Conservation (phyloP, 2,888 invertebrate genomes). For the Prosopocoilus inquinatus region DNA sequence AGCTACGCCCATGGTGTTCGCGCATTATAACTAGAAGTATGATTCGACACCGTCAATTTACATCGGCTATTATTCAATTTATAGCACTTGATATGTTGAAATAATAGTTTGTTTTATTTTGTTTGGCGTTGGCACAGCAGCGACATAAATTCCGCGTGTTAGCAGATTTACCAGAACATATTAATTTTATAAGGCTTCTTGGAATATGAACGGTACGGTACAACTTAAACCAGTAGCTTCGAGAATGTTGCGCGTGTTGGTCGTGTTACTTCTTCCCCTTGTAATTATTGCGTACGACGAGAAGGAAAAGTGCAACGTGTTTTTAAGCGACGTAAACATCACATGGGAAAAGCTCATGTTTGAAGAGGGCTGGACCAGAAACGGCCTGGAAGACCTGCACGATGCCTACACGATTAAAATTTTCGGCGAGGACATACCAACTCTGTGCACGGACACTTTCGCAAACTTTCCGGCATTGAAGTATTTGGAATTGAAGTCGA, state of each 20-base stretch:
- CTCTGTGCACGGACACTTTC: constrained; percentile 8
- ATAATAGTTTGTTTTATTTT: too few relatives aligned
- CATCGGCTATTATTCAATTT: too few relatives aligned
- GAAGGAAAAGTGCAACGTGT: constrained; percentile 2
- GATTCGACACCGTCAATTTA: too few relatives aligned
- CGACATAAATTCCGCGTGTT: neutral
- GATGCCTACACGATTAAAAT: constrained; percentile 9
- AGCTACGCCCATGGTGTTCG: too few relatives aligned
- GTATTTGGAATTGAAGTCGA: constrained; percentile 30
- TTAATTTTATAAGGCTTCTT: neutral
- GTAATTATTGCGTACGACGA: neutral
- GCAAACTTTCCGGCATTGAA: constrained; percentile 27
- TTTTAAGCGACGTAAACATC: constrained; percentile 3
- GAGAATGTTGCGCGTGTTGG: neutral
- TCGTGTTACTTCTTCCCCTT: neutral
- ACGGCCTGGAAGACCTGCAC: neutral
- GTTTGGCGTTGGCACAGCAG: too few relatives aligned
- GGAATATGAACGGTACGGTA: neutral
- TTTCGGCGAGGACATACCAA: neutral
- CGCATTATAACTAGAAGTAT: too few relatives aligned
- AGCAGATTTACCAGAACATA: neutral
- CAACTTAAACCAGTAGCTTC: neutral
- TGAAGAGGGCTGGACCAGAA: neutral
- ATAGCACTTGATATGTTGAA: too few relatives aligned
- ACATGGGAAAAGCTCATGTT: neutral